Evolutionary conservation across 2,113 vertebrate genomes (phyloP).

Genomic region (Melanerpes formicivorus): DNA sequence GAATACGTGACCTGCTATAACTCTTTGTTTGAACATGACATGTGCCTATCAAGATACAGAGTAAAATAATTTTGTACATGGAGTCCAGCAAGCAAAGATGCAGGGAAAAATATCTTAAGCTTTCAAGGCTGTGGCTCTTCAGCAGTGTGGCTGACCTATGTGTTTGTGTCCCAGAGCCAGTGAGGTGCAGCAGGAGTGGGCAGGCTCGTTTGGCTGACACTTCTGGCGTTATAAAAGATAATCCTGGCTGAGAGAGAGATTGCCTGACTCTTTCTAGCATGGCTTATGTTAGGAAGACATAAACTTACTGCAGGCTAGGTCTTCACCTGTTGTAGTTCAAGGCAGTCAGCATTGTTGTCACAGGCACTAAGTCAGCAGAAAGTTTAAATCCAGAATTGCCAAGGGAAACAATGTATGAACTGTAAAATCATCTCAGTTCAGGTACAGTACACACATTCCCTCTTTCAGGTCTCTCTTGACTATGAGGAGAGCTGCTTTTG

Average conservation of each 20-base stretch:
- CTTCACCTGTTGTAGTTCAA: background rate
- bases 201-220: background rate
- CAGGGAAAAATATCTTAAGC: background rate
- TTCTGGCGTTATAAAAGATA: background rate
- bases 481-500: background rate
- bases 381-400: background rate
- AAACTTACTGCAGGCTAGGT: background rate
- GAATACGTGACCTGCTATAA: background rate
- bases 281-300: background rate
- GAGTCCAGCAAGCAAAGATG: background rate
- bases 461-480: background rate
- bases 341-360: background rate
- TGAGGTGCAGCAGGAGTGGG: background rate
- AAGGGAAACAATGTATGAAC: background rate
- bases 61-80: background rate
- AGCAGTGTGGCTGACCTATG: rapidly evolving
- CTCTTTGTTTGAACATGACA: background rate
- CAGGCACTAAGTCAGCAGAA: background rate
- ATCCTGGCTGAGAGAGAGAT: background rate
- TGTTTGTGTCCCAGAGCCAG: background rate
- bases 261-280: background rate
- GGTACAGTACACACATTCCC: background rate
- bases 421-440: background rate
- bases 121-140: background rate
- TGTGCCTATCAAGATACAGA: background rate